A percentile compares a stretch with the other conserved stretches of the same genome.
These are phyloP conservation scores for Phortica okadai DNA, from an alignment of 2,888 invertebrate genomes.

Conservation along the genomic window DNA sequence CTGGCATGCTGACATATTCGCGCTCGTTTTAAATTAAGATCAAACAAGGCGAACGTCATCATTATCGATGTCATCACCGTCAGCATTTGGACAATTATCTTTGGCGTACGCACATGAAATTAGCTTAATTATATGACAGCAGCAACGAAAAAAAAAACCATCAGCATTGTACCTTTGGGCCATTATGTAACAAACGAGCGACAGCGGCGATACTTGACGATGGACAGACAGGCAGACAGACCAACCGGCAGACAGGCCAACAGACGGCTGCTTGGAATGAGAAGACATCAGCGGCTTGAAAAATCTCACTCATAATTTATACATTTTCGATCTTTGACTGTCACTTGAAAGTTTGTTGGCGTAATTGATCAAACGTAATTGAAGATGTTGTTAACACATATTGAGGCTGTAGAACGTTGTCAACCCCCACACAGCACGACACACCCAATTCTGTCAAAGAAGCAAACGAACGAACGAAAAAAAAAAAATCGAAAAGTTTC, in stretches of 20 bases:
- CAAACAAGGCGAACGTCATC: conserved; percentile 49
- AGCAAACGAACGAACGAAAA: not conserved
- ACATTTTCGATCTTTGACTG: not conserved
- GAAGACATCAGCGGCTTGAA: conserved; percentile 3
- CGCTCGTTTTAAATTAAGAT: conserved; percentile 52
- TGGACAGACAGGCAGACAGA: conserved; percentile 24
- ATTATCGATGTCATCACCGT: not conserved
- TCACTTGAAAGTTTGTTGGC: not conserved
- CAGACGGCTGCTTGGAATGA: not conserved
- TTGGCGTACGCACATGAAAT: conserved; percentile 42
- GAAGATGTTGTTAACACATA: conserved; percentile 26
- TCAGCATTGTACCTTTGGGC: conserved; percentile 48
- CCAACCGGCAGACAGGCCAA: not conserved
- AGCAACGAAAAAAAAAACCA: not conserved
- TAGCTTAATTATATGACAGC: conserved; percentile 62
- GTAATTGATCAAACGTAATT: conserved; percentile 17
- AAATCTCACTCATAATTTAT: not conserved
- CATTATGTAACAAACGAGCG: conserved; percentile 66
- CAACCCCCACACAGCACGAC: conserved; percentile 3
- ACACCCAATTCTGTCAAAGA: conserved; percentile 5
- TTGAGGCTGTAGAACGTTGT: conserved; percentile 4
- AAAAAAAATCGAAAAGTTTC: not conserved
- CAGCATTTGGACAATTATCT: conserved; percentile 10
- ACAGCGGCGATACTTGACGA: conserved; percentile 45
- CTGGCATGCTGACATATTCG: not conserved